A percentile compares a stretch with the other conserved stretches of the same genome.
Evolutionary conservation across 2,113 vertebrate species (phyloP).

Genomic region (Jacana jacana): DNA sequence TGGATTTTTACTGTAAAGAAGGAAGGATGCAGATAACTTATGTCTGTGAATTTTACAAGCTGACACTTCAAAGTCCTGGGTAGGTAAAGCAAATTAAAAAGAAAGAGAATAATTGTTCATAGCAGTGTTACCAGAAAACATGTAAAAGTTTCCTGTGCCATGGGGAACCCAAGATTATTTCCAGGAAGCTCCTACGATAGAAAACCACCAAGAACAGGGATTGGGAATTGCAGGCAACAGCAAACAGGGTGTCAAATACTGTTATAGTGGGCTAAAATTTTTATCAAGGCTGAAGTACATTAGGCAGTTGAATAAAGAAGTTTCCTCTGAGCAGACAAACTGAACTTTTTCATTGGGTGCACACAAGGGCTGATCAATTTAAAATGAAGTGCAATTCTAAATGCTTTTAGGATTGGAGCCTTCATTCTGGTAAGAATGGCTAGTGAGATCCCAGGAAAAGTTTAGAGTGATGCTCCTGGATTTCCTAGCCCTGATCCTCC

Average conservation of each 20-base stretch:
- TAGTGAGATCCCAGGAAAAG: not conserved
- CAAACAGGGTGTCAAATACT: not conserved
- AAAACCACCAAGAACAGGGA: not conserved
- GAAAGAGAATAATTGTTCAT: not conserved
- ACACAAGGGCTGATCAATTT: not conserved
- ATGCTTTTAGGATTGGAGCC: not conserved
- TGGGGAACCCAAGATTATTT: not conserved
- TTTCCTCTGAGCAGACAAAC: not conserved
- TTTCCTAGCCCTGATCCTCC: not conserved
- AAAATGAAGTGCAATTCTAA: not conserved
- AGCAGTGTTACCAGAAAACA: not conserved
- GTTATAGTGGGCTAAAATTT: not conserved
- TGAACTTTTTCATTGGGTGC: not conserved
- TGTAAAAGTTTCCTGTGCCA: not conserved
- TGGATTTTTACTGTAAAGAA: not conserved
- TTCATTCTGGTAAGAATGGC: not conserved
- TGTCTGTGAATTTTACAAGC: not conserved
- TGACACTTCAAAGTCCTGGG: not conserved
- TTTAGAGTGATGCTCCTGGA: not conserved
- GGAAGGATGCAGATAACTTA: not conserved
- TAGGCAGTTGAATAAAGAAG: not conserved
- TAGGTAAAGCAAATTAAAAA: not conserved
- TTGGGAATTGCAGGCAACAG: accelerated
- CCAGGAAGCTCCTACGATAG: not conserved
- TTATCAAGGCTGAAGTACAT: not conserved